A percentile compares a stretch with the other conserved stretches of the same genome.
Evolutionary conservation across 2,797 vertebrate species (phyloP).

Genomic region (Sebastes iracundus): DNA sequence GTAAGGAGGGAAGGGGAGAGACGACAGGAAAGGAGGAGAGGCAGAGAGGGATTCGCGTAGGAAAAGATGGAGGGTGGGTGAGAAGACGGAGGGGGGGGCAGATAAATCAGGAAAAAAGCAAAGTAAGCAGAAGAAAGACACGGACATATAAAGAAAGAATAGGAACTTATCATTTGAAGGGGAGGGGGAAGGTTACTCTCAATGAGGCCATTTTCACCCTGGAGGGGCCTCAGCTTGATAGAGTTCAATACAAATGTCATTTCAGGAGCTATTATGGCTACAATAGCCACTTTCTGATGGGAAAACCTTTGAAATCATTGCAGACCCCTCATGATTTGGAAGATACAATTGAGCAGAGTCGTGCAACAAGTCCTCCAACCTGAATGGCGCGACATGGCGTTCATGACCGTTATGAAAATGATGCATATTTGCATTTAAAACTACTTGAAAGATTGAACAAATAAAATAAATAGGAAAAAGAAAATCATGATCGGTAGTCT

Average conservation of each 20-base stretch:
- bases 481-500: background rate
- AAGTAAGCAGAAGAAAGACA: background rate
- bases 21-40: slow-evolving; percentile 12
- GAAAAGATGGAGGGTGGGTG: slow-evolving; percentile 9
- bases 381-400: background rate
- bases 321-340: background rate
- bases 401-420: background rate
- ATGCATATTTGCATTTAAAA: background rate
- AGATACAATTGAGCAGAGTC: background rate
- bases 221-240: background rate
- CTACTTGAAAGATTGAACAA: background rate
- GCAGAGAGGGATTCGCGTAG: background rate
- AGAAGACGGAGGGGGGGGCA: background rate
- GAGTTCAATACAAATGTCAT: slow-evolving; percentile 7
- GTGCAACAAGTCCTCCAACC: background rate
- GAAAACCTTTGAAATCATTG: background rate
- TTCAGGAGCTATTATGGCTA: slow-evolving; percentile 2
- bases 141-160: background rate
- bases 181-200: background rate
- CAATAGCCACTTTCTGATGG: slow-evolving; percentile 1
- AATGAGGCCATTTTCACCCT: background rate
- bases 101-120: background rate
- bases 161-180: background rate
- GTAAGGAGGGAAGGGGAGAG: slow-evolving; percentile 16
- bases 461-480: background rate